Evolutionary conservation across 2,888 invertebrate genomes (phyloP).

Genomic region (Spisula solida): DNA sequence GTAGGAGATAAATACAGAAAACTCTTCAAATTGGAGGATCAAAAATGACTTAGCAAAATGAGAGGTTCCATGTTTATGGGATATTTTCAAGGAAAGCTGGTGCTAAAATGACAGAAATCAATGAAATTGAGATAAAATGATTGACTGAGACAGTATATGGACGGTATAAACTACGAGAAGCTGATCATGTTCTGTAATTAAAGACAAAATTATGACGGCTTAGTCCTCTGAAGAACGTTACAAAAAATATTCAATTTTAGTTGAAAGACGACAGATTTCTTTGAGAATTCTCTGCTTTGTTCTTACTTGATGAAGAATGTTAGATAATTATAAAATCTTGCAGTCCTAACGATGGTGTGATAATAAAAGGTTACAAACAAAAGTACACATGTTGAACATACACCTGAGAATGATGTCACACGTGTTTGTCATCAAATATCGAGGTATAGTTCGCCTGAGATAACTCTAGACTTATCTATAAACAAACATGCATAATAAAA

Average conservation of each 20-base stretch:
- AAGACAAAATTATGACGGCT: conserved; percentile 30
- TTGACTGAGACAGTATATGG: conserved; percentile 24
- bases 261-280: conserved; percentile 8
- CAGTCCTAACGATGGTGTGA: neutral
- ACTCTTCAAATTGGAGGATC: conserved; percentile 52
- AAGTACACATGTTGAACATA: neutral
- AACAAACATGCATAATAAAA: too few species aligned
- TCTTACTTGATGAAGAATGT: neutral
- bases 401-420: neutral
- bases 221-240: neutral
- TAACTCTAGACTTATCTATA: too few species aligned
- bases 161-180: conserved; percentile 46
- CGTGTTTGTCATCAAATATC: too few species aligned
- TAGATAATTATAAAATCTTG: neutral
- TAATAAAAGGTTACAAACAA: neutral
- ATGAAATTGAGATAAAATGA: conserved; percentile 49
- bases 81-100: conserved; percentile 32
- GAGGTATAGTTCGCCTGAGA: too few species aligned
- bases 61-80: conserved; percentile 29
- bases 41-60: conserved; percentile 42
- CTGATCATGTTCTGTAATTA: conserved; percentile 42
- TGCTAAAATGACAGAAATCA: conserved; percentile 46
- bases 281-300: neutral
- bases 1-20: conserved; percentile 43
- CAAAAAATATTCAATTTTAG: conserved; percentile 1